Percentiles rank a stretch among this genome's conserved stretches.
These are phyloP conservation scores for Portevinia maculata DNA, from an alignment of 2,888 invertebrate species.

Conservation along the genomic window DNA sequence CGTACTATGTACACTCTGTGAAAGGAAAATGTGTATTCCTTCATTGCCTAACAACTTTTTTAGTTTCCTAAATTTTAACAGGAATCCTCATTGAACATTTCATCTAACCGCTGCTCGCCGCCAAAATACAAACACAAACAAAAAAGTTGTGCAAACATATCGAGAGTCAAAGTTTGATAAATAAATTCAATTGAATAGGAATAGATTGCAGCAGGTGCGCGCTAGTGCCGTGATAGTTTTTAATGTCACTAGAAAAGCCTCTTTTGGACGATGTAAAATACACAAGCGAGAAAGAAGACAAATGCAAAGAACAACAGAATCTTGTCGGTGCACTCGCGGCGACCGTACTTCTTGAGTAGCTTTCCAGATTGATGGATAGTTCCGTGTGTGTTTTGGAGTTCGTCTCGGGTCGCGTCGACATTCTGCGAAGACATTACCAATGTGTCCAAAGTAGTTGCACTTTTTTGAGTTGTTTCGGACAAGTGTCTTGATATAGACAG, in stretches of 20 bases:
- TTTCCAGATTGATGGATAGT: constrained; percentile 95
- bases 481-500: constrained; percentile 92
- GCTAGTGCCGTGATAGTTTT: constrained; percentile 84
- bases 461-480: constrained; percentile 93
- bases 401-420: constrained; percentile 90
- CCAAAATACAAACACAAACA: constrained; percentile 19
- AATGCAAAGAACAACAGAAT: constrained; percentile 94
- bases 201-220: constrained; percentile 46
- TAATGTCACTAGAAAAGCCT: constrained; percentile 87
- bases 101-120: constrained; percentile 37
- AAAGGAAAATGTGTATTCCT: constrained; percentile 17
- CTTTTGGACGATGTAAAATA: constrained; percentile 96
- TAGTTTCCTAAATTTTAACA: constrained; percentile 44
- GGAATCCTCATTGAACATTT: constrained; percentile 47
- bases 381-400: constrained; percentile 93
- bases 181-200: constrained; percentile 67
- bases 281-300: constrained; percentile 94
- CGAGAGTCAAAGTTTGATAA: constrained; percentile 32
- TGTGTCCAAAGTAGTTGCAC: constrained; percentile 92
- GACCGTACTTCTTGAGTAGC: constrained; percentile 95
- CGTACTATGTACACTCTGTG: constrained; percentile 27
- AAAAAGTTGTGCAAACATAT: constrained; percentile 17
- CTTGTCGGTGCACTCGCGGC: constrained; percentile 97
- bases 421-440: constrained; percentile 88
- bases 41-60: constrained; percentile 46